Evolutionary conservation across 2,888 invertebrate genomes (phyloP), one percentile per base, ranked within the genome.

Genomic region (Andrena hattorfiana): DNA sequence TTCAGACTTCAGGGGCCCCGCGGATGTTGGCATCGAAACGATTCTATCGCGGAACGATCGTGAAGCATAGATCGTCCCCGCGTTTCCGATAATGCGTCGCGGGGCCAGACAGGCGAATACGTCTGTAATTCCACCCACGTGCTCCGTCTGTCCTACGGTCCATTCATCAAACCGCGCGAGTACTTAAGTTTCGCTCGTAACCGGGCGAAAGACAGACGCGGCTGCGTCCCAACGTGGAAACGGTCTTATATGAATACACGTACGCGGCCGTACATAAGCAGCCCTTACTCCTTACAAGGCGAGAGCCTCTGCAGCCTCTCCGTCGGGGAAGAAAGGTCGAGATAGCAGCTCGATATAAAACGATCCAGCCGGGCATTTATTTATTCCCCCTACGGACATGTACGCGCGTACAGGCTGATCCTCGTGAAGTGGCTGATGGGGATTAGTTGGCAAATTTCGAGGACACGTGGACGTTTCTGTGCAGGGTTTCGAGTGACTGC

Each of bases 221-320:
- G 13, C 49, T 72, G 80, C 32, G 63, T 64, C 66, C 35, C 49
- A 10, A 70, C 66, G 83, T 71, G 77, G 73, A 70, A 81, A 90
- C 77, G 75, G 81, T 66, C 69, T 70, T 82, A 76, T 81, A 81
- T 77, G 78, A 73, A 83, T 83, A 70, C 76, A 69, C 66, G 63
- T 78, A 85, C 48, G 62, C n/a, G 78, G 26, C 32, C 42, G 77
- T 51, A 79, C 80, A 77, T 77, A 80, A 83, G 87, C 86, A 85
- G 83, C 88, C 90, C 90, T 91, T 90, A 87, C 86, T 78, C 91
- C 91, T 81, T 90, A 91, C 90, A 91, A 91, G 90, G 82, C 85
- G 48, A 16, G 80, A 56, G 23, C 56, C 66, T 76, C 64, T 23
- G 78, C 75, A 62, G 76, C 42, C 60, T 51, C 32, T n/a, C n/a